Evolutionary conservation across 1,140 invertebrate species (phyloP).

Genomic region (Heliconius hewitsoni): DNA sequence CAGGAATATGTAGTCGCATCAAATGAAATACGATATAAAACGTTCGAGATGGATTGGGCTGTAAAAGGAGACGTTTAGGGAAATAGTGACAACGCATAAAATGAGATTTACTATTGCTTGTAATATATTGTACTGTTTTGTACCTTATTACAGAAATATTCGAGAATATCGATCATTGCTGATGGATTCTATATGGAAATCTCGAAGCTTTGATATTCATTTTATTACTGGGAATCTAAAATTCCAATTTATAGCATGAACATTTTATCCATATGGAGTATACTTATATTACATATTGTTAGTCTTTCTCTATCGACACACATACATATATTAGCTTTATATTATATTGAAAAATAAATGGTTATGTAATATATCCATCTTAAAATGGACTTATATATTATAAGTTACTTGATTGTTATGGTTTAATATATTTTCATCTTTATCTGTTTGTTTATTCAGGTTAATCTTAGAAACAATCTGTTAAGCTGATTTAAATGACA

Average conservation of each 20-base stretch:
- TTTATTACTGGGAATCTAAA: not conserved
- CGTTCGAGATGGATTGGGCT: conserved; percentile 16
- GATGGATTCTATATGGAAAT: conserved; percentile 8
- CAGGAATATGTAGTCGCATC: not conserved
- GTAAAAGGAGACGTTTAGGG: conserved; percentile 9
- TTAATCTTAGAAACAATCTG: too few species aligned
- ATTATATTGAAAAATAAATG: too few species aligned
- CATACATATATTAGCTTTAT: too few species aligned
- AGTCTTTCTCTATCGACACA: too few species aligned
- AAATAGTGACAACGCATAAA: conserved; percentile 17
- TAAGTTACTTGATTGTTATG: too few species aligned
- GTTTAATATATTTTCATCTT: too few species aligned
- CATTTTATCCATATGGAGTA: not conserved
- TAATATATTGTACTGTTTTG: not conserved
- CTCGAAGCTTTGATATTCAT: conserved; percentile 1
- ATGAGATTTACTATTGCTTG: conserved; percentile 10
- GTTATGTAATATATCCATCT: too few species aligned
- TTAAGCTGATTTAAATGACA: too few species aligned
- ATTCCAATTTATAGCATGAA: conserved; percentile 5
- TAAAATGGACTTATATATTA: too few species aligned
- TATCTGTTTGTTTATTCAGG: too few species aligned
- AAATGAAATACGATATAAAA: not conserved
- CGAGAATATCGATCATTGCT: not conserved
- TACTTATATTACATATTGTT: not conserved
- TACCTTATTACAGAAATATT: not conserved